phyloP scores from a whole-genome alignment of 2,797 vertebrate genomes.

The Xenentodon cancila region DNA sequence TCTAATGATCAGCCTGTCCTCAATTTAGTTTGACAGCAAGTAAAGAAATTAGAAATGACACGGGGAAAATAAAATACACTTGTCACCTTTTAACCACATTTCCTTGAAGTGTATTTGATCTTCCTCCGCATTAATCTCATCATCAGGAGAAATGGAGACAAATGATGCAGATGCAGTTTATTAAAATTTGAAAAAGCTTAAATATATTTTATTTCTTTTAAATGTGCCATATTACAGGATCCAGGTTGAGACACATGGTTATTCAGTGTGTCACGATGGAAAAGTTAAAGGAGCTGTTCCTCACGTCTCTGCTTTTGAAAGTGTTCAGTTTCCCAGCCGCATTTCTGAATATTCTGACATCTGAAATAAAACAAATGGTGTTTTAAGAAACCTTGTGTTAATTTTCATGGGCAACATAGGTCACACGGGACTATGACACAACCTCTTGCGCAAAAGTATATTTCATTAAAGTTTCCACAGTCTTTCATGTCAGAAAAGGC shows the following conservation, averaged over 20 bases:
- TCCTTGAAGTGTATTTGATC: conserved; percentile 2
- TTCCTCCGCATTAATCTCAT: neutral
- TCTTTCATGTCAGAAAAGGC: conserved; percentile 28
- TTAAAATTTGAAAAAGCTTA: neutral
- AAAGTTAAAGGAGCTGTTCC: conserved; percentile 56
- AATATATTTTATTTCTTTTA: neutral
- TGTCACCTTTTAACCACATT: neutral
- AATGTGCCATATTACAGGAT: conserved; percentile 66
- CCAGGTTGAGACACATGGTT: conserved; percentile 32
- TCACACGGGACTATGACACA: conserved; percentile 8
- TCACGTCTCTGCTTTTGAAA: conserved; percentile 66
- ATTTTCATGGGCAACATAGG: neutral
- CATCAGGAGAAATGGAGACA: conserved; percentile 1
- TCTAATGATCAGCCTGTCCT: conserved; percentile 14
- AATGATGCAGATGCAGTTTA: neutral
- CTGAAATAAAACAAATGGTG: conserved; percentile 71
- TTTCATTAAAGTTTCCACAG: conserved; percentile 36
- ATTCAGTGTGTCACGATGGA: conserved; percentile 40
- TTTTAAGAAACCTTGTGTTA: conserved; percentile 25
- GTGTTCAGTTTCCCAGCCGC: conserved; percentile 60
- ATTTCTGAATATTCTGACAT: conserved; percentile 70
- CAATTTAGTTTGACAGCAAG: neutral
- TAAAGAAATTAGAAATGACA: no score
- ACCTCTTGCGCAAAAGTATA: conserved; percentile 47
- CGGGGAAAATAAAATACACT: neutral